Conservation (phyloP, 2,797 vertebrate species). For the Acrossocheilus wenchowensis region DNA sequence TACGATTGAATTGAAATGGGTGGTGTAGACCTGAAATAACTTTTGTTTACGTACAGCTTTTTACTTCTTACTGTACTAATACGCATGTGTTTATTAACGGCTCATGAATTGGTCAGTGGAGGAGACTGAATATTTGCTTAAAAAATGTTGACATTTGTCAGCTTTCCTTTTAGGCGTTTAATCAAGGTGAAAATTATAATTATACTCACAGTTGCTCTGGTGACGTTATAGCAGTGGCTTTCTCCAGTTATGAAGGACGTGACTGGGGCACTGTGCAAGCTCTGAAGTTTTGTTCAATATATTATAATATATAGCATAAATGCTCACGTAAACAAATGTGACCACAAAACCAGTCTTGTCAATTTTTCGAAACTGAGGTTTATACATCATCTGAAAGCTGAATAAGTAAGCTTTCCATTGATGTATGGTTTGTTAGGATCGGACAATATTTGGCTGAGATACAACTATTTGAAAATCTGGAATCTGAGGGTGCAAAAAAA, state of each 20-base stretch:
- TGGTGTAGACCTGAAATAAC: neutral
- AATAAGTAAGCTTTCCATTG: too few species aligned
- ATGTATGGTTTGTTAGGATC: too few species aligned
- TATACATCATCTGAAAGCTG: too few species aligned
- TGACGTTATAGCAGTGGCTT: neutral
- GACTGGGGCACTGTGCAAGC: neutral
- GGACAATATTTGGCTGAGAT: too few species aligned
- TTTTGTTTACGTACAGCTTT: neutral
- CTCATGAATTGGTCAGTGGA: neutral
- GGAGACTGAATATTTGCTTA: neutral
- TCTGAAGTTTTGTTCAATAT: neutral
- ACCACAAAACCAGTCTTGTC: too few species aligned
- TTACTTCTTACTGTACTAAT: neutral
- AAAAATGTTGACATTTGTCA: neutral
- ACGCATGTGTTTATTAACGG: neutral
- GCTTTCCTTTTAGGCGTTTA: neutral
- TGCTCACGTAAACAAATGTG: neutral
- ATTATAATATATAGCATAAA: neutral
- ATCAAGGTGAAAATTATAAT: neutral
- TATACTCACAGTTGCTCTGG: neutral
- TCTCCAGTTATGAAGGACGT: neutral
- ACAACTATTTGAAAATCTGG: too few species aligned
- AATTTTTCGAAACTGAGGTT: too few species aligned
- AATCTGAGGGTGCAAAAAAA: too few species aligned
- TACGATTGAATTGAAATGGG: neutral